Evolutionary conservation across 2,797 vertebrate species (phyloP), one percentile per base, ranked within the genome.

Genomic region (Sparus aurata): DNA sequence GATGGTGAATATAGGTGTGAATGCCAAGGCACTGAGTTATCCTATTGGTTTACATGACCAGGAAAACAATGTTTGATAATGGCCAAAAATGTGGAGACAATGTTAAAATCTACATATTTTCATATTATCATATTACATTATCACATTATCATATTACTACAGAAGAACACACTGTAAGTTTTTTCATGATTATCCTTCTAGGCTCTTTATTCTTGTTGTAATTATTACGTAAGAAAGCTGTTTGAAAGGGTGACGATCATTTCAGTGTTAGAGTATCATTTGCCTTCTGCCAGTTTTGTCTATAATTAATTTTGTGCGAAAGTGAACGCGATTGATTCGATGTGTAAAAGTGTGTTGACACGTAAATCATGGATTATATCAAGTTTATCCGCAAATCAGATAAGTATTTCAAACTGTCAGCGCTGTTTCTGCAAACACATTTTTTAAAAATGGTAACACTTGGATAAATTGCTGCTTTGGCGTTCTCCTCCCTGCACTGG

Each of bases 381-480:
- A 83, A 73, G 45, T 88, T 73, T 79, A 77, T 79, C 27, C 20
- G 15, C 7, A 58, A 38, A 43, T 63, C 2, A 17, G 52, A 57
- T 64, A 41, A 79, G 46, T 13, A 27, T 25, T 72, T 38, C 41
- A 4, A 52, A 45, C 20, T 74, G 64, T 71, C 66, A 76, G 34
- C 34, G 15, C 25, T n/a, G 62, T 68, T 69, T 70, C 52, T 22
- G 64, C 67, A 69, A 79, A 65, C 61, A 16, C 22, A 59, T n/a
- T 1, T 1, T 38, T 54, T 15, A 45, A 57, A 69, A 80, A 73
- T 75, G 34, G 62, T 4, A 43, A 67, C 11, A 52, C 30, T 23
- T 22, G 15, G 34, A 45, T 69, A 11, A 45, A 38, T 38, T 25
- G 30, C 20, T 61, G 60, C 18, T 60, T 62, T 54, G 38, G 22